Conservation (phyloP, 2,888 invertebrate genomes). For the Perizoma affinitatum region DNA sequence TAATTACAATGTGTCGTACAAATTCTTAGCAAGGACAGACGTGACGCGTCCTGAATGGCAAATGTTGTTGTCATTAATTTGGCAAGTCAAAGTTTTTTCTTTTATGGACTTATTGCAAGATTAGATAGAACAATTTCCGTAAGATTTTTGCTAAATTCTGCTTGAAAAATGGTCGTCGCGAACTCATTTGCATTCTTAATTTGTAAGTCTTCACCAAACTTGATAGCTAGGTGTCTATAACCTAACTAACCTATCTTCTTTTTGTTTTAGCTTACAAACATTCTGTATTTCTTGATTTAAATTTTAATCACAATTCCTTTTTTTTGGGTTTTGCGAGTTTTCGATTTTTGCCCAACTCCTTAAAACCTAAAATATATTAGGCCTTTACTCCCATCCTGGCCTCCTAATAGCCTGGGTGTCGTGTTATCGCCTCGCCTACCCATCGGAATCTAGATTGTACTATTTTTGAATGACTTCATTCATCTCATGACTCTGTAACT, state of each 20-base stretch:
- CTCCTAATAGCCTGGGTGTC: neutral
- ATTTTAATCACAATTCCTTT: no score
- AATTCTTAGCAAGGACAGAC: conserved; percentile 24
- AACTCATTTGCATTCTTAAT: conserved; percentile 9
- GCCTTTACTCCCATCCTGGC: no score
- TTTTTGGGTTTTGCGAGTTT: no score
- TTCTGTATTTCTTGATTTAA: no score
- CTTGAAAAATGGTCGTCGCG: conserved; percentile 9
- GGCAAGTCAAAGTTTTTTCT: conserved; percentile 9
- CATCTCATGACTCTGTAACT: conserved; percentile 33
- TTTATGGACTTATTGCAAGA: conserved; percentile 5
- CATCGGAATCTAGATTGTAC: conserved; percentile 13
- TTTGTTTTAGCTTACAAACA: no score
- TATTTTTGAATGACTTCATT: conserved; percentile 46
- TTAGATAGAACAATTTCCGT: conserved; percentile 2
- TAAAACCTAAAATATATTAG: no score
- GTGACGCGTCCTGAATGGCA: conserved; percentile 18
- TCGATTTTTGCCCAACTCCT: no score
- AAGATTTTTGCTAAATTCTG: conserved; percentile 3
- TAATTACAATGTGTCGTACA: conserved; percentile 10
- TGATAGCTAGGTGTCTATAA: neutral
- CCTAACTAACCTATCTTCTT: no score
- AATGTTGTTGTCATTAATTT: conserved; percentile 9
- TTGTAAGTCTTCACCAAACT: neutral
- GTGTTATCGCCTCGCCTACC: neutral